Evolutionary conservation across 2,888 invertebrate genomes (phyloP).

Genomic region (Sinopyrophorus schimmeli): DNA sequence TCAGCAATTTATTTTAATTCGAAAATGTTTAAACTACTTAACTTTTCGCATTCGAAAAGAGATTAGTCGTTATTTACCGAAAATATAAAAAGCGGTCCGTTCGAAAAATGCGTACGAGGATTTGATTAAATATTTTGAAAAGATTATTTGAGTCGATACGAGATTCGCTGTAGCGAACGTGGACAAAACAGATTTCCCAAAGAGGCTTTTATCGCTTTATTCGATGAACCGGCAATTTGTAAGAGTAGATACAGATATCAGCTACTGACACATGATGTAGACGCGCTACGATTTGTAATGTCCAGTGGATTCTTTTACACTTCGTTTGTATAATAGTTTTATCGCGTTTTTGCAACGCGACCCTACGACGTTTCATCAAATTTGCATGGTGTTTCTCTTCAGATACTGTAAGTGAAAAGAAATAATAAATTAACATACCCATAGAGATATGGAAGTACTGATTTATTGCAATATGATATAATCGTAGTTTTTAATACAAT

Average conservation of each 20-base stretch:
- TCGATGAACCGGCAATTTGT: conserved; percentile 29
- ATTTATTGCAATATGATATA: too few relatives aligned
- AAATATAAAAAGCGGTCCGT: conserved; percentile 9
- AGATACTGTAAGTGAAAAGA: too few relatives aligned
- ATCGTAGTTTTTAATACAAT: too few relatives aligned
- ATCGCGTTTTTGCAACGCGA: too few relatives aligned
- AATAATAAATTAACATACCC: too few relatives aligned
- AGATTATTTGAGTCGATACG: conserved; percentile 11
- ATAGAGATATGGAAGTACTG: too few relatives aligned
- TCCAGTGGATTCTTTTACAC: conserved; percentile 25
- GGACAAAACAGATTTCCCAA: conserved; percentile 23
- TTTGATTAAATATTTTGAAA: conserved; percentile 15
- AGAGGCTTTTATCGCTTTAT: conserved; percentile 22
- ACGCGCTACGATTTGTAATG: conserved; percentile 27
- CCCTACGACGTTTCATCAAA: too few relatives aligned
- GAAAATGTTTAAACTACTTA: conserved; percentile 21
- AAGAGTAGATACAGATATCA: conserved; percentile 26
- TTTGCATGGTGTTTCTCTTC: conserved; percentile 3
- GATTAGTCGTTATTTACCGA: neutral
- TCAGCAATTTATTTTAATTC: conserved; percentile 49
- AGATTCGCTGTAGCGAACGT: conserved; percentile 17
- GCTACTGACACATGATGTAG: conserved; percentile 27
- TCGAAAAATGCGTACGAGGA: too few relatives aligned
- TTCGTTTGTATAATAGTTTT: conserved; percentile 26
- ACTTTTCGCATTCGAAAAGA: neutral